phyloP scores from a whole-genome alignment of 1,140 invertebrate genomes.

The Lucilia sericata region DNA sequence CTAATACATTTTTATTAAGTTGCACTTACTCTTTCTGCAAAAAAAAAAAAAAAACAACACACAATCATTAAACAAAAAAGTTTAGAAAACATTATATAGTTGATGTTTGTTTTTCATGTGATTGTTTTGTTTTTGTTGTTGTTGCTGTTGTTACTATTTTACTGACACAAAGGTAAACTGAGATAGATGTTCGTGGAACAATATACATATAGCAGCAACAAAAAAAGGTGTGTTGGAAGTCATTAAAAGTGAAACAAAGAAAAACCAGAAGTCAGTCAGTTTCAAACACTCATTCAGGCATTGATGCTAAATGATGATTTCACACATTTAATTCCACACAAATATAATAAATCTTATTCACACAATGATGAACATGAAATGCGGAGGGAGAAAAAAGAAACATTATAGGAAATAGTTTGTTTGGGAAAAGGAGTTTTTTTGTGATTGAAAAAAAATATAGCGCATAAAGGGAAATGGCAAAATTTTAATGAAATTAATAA shows the following conservation, averaged over 20 bases:
- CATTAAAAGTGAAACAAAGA: slow-evolving; percentile 16
- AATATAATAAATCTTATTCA: slow-evolving; percentile 13
- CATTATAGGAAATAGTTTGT: neutral
- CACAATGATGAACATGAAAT: neutral
- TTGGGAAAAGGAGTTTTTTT: neutral
- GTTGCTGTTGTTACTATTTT: no score
- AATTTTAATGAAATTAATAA: no score
- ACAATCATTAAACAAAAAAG: neutral
- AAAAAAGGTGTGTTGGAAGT: slow-evolving; percentile 10
- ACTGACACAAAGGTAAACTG: neutral
- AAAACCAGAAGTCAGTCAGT: slow-evolving; percentile 2
- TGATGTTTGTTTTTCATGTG: neutral
- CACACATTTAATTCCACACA: neutral
- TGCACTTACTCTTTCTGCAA: neutral
- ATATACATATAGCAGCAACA: no score
- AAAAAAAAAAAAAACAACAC: neutral
- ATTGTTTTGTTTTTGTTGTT: neutral
- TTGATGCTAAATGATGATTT: slow-evolving; percentile 12
- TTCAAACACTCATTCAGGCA: neutral
- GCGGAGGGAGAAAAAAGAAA: neutral
- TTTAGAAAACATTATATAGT: slow-evolving; percentile 1
- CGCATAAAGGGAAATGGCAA: no score
- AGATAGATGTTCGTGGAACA: neutral
- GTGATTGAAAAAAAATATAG: no score
- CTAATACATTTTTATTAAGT: slow-evolving; percentile 1